These are phyloP conservation scores for Apteryx mantelli DNA, from an alignment of 2,113 vertebrate species.

Conservation along the genomic window DNA sequence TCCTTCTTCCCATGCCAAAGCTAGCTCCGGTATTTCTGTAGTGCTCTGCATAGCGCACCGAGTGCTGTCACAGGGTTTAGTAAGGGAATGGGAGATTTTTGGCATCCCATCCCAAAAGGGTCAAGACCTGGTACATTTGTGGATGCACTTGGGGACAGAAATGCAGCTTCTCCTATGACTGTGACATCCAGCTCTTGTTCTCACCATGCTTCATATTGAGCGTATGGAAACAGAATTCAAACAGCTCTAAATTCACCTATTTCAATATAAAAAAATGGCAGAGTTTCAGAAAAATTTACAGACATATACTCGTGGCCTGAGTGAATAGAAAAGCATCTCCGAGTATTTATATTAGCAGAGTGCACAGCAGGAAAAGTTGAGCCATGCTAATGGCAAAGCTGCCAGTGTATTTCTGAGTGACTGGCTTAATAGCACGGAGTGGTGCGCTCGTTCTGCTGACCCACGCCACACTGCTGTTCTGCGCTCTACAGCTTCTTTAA, in stretches of 20 bases:
- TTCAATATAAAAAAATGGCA: not conserved
- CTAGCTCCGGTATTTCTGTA: fast-evolving
- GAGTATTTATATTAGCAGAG: slow-evolving; percentile 19
- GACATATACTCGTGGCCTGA: not conserved
- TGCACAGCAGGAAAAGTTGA: not conserved
- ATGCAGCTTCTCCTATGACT: not conserved
- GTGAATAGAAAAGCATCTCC: not conserved
- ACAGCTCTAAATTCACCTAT: not conserved
- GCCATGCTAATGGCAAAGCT: not conserved
- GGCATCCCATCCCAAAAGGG: not conserved
- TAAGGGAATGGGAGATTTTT: not conserved
- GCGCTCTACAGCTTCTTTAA: not conserved
- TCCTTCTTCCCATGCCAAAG: not conserved
- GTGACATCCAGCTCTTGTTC: not conserved
- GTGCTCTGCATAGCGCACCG: fast-evolving
- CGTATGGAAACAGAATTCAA: not conserved
- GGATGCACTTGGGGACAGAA: not conserved
- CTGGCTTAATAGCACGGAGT: not conserved
- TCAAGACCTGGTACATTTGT: not conserved
- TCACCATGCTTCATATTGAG: not conserved
- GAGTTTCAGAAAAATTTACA: not conserved
- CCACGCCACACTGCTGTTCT: not conserved
- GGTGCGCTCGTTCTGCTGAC: not conserved
- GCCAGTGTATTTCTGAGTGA: not conserved
- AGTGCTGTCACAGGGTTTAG: not conserved